Evolutionary conservation across 2,113 vertebrate genomes (phyloP).

Genomic region (Stercorarius parasiticus): DNA sequence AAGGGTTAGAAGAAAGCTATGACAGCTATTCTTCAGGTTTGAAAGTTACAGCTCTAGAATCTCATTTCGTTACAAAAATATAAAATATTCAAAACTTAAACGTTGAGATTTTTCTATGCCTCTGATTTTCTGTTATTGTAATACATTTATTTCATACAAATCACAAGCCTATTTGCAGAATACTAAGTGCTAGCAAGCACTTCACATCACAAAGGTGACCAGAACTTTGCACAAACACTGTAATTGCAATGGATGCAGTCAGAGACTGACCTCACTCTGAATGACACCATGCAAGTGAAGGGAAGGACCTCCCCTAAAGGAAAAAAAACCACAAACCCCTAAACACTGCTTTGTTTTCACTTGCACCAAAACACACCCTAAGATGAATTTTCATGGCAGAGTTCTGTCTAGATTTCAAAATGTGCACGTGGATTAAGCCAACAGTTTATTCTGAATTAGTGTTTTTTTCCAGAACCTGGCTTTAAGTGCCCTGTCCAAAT

Average conservation of each 20-base stretch:
- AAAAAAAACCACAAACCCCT: not conserved
- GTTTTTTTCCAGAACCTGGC: not conserved
- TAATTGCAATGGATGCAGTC: not conserved
- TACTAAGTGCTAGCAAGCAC: not conserved
- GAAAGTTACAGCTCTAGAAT: not conserved
- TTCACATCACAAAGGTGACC: not conserved
- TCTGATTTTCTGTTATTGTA: not conserved
- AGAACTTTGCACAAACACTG: not conserved
- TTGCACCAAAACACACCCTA: not conserved
- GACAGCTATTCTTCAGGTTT: not conserved
- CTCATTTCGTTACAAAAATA: not conserved
- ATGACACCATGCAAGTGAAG: not conserved
- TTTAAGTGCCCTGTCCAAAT: not conserved
- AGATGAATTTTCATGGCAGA: not conserved
- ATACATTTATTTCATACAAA: not conserved
- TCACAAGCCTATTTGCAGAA: not conserved
- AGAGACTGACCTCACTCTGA: not conserved
- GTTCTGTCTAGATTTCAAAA: not conserved
- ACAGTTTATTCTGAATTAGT: not conserved
- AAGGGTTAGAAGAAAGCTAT: not conserved
- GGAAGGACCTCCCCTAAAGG: not conserved
- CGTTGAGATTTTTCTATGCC: not conserved
- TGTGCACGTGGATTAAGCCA: not conserved
- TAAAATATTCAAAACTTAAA: not conserved
- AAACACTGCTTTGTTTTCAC: not conserved